Percentiles rank a stretch among this genome's conserved stretches.
phyloP scores from a whole-genome alignment of 2,797 vertebrate genomes.

The Scyliorhinus canicula region DNA sequence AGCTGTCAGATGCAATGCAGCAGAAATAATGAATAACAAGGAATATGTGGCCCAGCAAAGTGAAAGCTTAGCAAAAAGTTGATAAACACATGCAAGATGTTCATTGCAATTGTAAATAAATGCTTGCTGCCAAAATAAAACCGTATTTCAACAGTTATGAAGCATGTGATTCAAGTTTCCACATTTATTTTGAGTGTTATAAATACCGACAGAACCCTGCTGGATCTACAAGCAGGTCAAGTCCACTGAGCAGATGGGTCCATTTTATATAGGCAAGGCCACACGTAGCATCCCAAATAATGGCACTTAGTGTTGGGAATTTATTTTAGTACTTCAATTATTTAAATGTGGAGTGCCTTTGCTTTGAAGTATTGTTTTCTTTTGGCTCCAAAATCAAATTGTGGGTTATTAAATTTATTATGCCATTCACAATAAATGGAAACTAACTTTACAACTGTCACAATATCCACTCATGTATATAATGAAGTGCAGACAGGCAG shows the following conservation, averaged over 20 bases:
- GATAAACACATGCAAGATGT: background rate
- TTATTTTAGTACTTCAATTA: background rate
- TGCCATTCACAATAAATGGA: background rate
- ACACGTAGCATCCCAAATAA: background rate
- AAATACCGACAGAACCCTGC: background rate
- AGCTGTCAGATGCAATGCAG: background rate
- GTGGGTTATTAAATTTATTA: background rate
- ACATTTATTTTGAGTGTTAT: no score
- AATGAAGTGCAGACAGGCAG: no score
- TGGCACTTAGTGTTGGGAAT: background rate
- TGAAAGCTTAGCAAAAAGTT: background rate
- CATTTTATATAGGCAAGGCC: background rate
- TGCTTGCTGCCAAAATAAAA: background rate
- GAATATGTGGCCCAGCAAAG: background rate
- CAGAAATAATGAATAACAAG: background rate
- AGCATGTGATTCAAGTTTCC: no score
- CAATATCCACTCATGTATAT: no score
- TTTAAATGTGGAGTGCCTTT: background rate
- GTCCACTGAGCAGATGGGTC: background rate
- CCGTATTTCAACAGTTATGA: background rate
- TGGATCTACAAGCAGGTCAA: background rate
- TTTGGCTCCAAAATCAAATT: background rate
- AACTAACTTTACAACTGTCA: background rate
- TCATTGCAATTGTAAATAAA: background rate
- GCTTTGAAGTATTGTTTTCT: background rate